Evolutionary conservation across 2,113 vertebrate genomes (phyloP).

Genomic region (Oxyura jamaicensis): DNA sequence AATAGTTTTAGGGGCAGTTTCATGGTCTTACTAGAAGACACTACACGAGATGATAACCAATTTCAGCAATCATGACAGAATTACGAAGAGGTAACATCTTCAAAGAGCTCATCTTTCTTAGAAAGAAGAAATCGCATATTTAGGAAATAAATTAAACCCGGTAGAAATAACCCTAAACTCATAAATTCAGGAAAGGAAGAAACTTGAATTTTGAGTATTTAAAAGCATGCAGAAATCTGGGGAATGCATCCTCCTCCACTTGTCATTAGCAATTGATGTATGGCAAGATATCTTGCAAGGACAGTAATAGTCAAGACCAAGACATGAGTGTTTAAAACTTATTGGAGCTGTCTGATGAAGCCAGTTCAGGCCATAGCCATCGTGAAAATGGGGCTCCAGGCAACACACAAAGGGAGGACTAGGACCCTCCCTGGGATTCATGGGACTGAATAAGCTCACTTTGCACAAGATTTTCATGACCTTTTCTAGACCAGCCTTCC

Average conservation of each 20-base stretch:
- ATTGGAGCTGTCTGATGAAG: not conserved
- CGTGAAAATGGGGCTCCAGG: not conserved
- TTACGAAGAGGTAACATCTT: not conserved
- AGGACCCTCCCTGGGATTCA: not conserved
- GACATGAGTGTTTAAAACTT: not conserved
- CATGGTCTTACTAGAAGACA: not conserved
- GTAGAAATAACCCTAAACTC: not conserved
- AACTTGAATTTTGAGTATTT: not conserved
- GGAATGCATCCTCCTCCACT: not conserved
- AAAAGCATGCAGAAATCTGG: not conserved
- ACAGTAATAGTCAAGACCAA: not conserved
- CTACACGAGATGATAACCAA: not conserved
- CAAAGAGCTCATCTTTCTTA: not conserved
- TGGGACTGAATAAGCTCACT: not conserved
- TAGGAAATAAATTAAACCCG: not conserved
- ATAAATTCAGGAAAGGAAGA: not conserved
- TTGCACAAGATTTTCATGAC: not conserved
- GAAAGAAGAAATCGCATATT: not conserved
- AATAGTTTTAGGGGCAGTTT: not conserved
- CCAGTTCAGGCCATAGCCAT: rapidly evolving
- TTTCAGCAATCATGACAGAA: not conserved
- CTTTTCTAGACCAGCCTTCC: not conserved
- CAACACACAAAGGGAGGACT: not conserved
- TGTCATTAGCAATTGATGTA: not conserved
- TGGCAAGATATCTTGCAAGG: not conserved